Percentiles rank a stretch among this genome's conserved stretches.
phyloP scores from a whole-genome alignment of 2,113 vertebrate species.

The Anthoscopus minutus region DNA sequence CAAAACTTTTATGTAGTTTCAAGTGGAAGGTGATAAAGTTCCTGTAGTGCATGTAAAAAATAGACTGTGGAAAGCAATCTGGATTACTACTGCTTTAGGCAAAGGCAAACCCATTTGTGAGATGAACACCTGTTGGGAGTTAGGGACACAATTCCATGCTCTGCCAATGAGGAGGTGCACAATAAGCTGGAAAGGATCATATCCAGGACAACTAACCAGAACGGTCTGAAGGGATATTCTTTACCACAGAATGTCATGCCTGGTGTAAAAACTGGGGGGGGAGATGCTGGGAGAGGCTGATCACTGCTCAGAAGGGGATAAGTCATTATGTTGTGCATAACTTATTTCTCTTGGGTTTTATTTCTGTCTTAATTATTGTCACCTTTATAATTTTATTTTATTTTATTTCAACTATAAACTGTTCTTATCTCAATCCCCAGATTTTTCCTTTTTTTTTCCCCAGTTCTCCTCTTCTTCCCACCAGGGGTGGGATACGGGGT shows the following conservation, averaged over 20 bases:
- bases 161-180: neutral
- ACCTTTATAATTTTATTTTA: neutral
- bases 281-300: neutral
- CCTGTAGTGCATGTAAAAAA: neutral
- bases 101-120: neutral
- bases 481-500: fast-evolving
- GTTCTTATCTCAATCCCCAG: neutral
- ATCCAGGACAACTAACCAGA: neutral
- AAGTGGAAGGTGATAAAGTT: neutral
- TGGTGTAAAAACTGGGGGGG: neutral
- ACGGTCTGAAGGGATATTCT: neutral
- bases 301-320: neutral
- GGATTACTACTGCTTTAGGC: neutral
- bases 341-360: neutral
- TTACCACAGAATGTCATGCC: neutral
- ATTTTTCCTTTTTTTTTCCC: neutral
- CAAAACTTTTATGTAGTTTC: neutral
- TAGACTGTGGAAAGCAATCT: neutral
- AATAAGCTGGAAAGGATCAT: neutral
- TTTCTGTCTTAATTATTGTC: neutral
- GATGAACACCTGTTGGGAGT: too few relatives aligned
- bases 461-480: neutral
- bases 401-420: neutral
- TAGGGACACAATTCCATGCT: too few relatives aligned
- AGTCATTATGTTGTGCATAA: neutral